Evolutionary conservation across 2,888 invertebrate species (phyloP), one percentile per base, ranked within the genome.

Genomic region (Chloromyia formosa): DNA sequence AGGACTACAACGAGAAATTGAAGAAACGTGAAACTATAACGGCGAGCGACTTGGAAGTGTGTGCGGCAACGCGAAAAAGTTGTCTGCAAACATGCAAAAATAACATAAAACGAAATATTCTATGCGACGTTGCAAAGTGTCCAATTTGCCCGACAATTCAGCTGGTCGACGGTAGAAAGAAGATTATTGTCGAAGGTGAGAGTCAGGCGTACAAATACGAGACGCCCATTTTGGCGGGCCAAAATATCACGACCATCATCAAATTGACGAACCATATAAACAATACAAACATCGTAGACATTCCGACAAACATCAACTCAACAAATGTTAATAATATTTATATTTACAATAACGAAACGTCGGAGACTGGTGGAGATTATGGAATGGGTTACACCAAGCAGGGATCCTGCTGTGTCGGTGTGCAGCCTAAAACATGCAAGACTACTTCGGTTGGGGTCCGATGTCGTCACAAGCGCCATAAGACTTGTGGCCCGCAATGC

Each of bases 371-470:
- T 12, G 84, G 84, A 0, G 80, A 81, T 75, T 84, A 81, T 71
- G 84, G 84, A 0, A 74, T 84, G 1, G 84, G 84, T 1, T 83
- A 81, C 74, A 82, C 77, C 14, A 81, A 84, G 54, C 77, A 78
- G 4, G 84, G 84, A 12, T 78, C 83, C 14, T 85, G 84, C 74
- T 85, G 84, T 74, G 78, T 80, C 74, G 79, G 82, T 53, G 79
- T 84, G 45, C 80, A 80, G 0, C 75, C 79, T 2, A 76, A 77
- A 14, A 78, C 77, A 0, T 80, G 80, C 18, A 61, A 35, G 2
- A 66, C 76, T 7, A 78, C 79, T n/a, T 35, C 77, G 0, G 77
- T 69, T 0, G 79, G 79, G 0, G 58, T 71, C 3, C 74, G 73
- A 16, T 83, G 83, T 74, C 74, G 74, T 40, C 80, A 78, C 10